Percentiles rank a stretch among this genome's conserved stretches.
These are phyloP conservation scores for Rhynchomys soricoides DNA, from an alignment of 2,113 vertebrate genomes.

Conservation along the genomic window DNA sequence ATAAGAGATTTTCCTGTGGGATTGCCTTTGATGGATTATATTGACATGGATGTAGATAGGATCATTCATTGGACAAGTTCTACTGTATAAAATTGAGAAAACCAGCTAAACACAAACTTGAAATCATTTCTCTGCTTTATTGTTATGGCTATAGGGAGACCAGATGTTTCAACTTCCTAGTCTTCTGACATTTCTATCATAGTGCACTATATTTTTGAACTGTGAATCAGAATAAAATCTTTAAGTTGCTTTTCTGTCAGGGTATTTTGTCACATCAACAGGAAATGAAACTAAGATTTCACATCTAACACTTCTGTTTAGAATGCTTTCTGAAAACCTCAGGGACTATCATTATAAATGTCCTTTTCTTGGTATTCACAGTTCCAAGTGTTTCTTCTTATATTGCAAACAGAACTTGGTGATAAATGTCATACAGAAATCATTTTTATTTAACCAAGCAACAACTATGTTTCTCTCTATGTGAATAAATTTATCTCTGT, in stretches of 20 bases:
- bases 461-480: not conserved
- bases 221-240: not conserved
- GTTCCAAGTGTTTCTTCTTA: not conserved
- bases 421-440: not conserved
- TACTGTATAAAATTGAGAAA: not conserved
- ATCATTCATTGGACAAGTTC: too few species aligned
- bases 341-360: not conserved
- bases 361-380: not conserved
- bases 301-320: not conserved
- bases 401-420: not conserved
- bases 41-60: not conserved
- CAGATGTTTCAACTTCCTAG: not conserved
- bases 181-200: not conserved
- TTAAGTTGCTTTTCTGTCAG: not conserved
- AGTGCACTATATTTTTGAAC: not conserved
- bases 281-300: not conserved
- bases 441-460: not conserved
- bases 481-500: constrained; percentile 5
- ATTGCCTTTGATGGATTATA: not conserved
- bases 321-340: not conserved
- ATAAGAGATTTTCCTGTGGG: not conserved
- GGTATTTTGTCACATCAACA: too few species aligned
- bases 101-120: not conserved
- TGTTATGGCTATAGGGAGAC: too few species aligned
- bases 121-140: not conserved